Conservation (phyloP, 2,888 invertebrate species). For the Tenthredo notha region DNA sequence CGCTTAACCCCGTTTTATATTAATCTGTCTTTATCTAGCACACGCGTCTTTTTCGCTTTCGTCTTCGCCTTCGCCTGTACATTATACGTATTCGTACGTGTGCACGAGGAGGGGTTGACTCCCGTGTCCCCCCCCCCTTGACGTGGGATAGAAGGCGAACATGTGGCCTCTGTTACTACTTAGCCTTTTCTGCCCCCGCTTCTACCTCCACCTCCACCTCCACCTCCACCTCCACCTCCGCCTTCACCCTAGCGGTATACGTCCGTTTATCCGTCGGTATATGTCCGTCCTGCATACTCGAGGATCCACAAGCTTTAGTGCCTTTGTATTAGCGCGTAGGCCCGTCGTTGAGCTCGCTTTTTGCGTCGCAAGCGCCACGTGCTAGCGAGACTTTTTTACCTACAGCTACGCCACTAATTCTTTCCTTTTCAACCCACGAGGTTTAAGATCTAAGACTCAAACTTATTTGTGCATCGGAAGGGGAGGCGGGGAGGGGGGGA, state of each 20-base stretch:
- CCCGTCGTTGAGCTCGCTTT: constrained; percentile 2
- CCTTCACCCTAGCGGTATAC: neutral
- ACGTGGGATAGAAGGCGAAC: constrained; percentile 42
- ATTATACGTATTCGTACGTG: constrained; percentile 8
- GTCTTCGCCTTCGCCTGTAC: neutral
- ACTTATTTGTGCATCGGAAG: constrained; percentile 9
- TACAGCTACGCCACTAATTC: neutral
- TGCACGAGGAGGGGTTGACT: neutral
- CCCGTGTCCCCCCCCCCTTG: constrained; percentile 13
- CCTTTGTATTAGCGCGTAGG: neutral
- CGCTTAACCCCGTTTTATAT: constrained; percentile 38
- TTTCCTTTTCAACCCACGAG: constrained; percentile 46
- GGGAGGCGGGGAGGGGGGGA: neutral
- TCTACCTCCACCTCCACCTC: neutral
- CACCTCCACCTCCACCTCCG: neutral
- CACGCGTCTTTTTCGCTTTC: neutral
- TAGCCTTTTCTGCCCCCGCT: constrained; percentile 43
- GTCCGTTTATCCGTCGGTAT: constrained; percentile 30
- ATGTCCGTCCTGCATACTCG: constrained; percentile 4
- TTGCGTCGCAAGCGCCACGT: constrained; percentile 51
- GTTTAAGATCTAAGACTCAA: constrained; percentile 41
- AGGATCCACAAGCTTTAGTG: neutral
- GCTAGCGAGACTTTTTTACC: constrained; percentile 42
- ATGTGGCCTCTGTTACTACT: constrained; percentile 52
- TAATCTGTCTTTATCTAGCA: constrained; percentile 34